phyloP scores from a whole-genome alignment of 2,113 vertebrate genomes.

The Macquaria ambigua region DNA sequence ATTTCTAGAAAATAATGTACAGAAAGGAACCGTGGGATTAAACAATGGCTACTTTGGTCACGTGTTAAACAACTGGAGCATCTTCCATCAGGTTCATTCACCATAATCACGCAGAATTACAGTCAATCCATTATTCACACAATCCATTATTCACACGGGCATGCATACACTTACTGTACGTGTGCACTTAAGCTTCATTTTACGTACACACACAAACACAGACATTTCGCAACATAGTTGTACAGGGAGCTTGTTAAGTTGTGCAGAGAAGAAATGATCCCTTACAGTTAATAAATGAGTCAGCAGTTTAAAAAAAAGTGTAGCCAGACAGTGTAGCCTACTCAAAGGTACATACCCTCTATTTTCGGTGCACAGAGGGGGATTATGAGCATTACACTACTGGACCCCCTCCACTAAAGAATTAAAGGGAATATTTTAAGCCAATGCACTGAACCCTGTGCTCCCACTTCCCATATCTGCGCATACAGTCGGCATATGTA shows the following conservation, averaged over 20 bases:
- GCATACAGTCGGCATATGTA: conserved; percentile 53
- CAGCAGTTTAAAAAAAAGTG: conserved; percentile 28
- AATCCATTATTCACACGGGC: conserved; percentile 59
- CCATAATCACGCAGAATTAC: conserved; percentile 54
- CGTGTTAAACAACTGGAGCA: conserved; percentile 72
- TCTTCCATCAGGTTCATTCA: conserved; percentile 59
- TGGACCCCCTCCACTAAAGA: conserved; percentile 45
- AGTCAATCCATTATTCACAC: conserved; percentile 63
- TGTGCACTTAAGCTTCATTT: conserved; percentile 57
- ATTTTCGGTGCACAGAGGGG: conserved; percentile 37
- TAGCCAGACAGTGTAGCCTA: conserved; percentile 11
- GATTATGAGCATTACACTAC: conserved; percentile 18
- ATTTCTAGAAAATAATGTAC: conserved; percentile 82
- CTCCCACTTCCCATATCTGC: conserved; percentile 28
- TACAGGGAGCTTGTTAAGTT: conserved; percentile 53
- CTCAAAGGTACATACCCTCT: conserved; percentile 30
- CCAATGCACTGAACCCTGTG: conserved; percentile 51
- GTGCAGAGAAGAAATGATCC: conserved; percentile 47
- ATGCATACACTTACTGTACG: conserved; percentile 70
- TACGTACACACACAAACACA: conserved; percentile 59
- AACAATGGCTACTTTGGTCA: conserved; percentile 85
- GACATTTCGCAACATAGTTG: conserved; percentile 53
- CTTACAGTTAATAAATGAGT: conserved; percentile 28
- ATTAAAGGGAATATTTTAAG: conserved; percentile 74
- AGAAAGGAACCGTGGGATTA: conserved; percentile 75